Base-by-base conservation (phyloP, 2,113 vertebrate species). In the Campylomormyrus numenius region DNA sequence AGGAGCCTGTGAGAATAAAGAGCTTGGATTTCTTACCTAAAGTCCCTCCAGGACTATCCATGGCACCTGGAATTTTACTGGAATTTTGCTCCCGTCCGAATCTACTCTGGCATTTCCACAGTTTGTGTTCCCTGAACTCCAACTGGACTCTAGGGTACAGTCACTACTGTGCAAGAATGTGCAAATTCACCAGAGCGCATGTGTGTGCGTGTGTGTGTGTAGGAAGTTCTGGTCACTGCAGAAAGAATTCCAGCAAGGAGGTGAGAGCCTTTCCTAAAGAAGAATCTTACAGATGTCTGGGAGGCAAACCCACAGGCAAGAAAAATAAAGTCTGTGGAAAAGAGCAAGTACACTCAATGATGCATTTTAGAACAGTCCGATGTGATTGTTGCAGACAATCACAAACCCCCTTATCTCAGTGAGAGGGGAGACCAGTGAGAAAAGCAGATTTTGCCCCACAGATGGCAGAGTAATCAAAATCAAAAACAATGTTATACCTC, bases 21-120 rank as follows among this genome's bases (percentile, higher is more conserved):
- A 96, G 96, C 95, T 96, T 94, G 94, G 95, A 96, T 95, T 96
- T 95, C 95, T 96, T 95, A 94, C 95, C 95, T 95, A 94, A 96
- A 96, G 96, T 96, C 95, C 96, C 96, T 96, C 87, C 93, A 96
- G 96, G 96, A 96, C 95, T 96, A 96, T 96, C 95, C 91, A 94
- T 96, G 94, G 95, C 95, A 94, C 94, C 93, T 95, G 95, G 95
- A 96, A 96, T 95, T 95, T 96, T 95, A 96, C 95, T 96, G 53
- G 53, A 56, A 56, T 56, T 95, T 94, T 94, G 94, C 96, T 96
- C 95, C 95, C 91, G 88, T 88, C 91, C 94, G 93, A 93, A 95
- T 93, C 91, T 56, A 91, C 92, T 87, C 3, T 90, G 87, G 93
- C 89, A 84, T 86, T 91, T 93, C 91, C 93, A 91, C 93, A 94